These are phyloP conservation scores for Eumacrocentrus americanus DNA, from an alignment of 2,888 invertebrate species.

Conservation along the genomic window DNA sequence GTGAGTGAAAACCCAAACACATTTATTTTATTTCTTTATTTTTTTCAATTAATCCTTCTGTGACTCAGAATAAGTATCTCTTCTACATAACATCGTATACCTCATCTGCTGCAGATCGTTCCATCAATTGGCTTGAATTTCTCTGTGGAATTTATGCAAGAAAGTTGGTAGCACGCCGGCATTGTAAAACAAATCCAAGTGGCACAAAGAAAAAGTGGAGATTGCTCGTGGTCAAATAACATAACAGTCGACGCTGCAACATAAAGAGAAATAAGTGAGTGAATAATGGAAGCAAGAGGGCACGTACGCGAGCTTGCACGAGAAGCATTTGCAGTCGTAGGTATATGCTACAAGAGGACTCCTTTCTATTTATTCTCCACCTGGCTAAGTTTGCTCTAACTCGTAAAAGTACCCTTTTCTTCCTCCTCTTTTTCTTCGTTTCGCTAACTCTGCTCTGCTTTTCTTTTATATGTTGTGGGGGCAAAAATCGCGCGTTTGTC, in stretches of 20 bases:
- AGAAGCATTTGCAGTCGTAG: background rate
- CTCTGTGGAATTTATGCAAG: background rate
- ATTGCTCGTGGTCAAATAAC: background rate
- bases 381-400: slow-evolving; percentile 14
- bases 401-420: slow-evolving; percentile 15
- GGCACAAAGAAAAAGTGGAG: background rate
- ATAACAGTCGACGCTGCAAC: slow-evolving; percentile 6
- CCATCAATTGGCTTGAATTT: too few species aligned
- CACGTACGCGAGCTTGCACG: background rate
- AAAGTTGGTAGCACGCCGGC: too few species aligned
- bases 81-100: too few species aligned
- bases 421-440: background rate
- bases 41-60: too few species aligned
- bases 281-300: slow-evolving; percentile 9
- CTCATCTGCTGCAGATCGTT: too few species aligned
- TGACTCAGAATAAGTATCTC: too few species aligned
- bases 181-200: background rate
- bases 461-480: too few species aligned
- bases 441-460: background rate
- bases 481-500: too few species aligned
- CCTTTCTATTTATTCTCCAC: slow-evolving; percentile 18
- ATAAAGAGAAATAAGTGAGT: slow-evolving; percentile 1
- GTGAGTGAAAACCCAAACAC: too few species aligned
- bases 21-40: too few species aligned
- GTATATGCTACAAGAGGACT: too few species aligned